Percentiles rank a stretch among this genome's conserved stretches.
These are phyloP conservation scores for Cherax destructor DNA, from an alignment of 1,140 invertebrate genomes.

Conservation along the genomic window DNA sequence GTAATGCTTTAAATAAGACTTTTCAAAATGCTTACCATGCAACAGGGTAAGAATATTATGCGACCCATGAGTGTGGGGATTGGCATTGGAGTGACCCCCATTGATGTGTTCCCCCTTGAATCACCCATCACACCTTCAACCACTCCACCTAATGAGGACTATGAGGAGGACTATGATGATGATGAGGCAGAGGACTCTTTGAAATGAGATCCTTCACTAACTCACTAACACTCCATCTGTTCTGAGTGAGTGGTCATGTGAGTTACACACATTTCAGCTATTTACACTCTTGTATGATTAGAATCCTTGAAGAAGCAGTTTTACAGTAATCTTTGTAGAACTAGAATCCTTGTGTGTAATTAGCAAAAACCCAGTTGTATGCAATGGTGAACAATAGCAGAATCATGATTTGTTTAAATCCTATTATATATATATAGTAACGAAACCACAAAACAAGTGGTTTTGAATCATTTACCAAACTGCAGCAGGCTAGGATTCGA, in stretches of 20 bases:
- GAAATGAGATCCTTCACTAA: constrained; percentile 61
- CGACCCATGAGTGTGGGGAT: constrained; percentile 49
- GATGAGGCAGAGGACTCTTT: constrained; percentile 47
- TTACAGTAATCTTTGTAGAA: neutral
- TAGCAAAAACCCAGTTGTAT: neutral
- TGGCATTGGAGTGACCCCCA: constrained; percentile 28
- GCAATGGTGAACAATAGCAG: neutral
- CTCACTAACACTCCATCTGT: constrained; percentile 55
- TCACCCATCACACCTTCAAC: constrained; percentile 37
- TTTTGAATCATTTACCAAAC: too few species aligned
- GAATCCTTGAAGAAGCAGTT: neutral
- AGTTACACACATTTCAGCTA: constrained; percentile 18
- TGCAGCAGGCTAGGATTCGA: too few species aligned
- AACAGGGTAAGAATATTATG: constrained; percentile 60
- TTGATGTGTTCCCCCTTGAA: constrained; percentile 43
- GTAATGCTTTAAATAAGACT: neutral
- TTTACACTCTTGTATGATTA: constrained; percentile 5
- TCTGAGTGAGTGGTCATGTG: constrained; percentile 45
- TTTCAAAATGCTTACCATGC: constrained; percentile 9
- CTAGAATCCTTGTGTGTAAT: neutral
- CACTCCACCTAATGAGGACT: constrained; percentile 45
- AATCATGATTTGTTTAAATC: neutral
- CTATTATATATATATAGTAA: constrained; percentile 17
- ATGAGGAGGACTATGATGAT: constrained; percentile 64
- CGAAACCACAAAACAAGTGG: too few species aligned